Evolutionary conservation across 2,888 invertebrate species (phyloP), one percentile per base, ranked within the genome.

Genomic region (Serripes groenlandicus): DNA sequence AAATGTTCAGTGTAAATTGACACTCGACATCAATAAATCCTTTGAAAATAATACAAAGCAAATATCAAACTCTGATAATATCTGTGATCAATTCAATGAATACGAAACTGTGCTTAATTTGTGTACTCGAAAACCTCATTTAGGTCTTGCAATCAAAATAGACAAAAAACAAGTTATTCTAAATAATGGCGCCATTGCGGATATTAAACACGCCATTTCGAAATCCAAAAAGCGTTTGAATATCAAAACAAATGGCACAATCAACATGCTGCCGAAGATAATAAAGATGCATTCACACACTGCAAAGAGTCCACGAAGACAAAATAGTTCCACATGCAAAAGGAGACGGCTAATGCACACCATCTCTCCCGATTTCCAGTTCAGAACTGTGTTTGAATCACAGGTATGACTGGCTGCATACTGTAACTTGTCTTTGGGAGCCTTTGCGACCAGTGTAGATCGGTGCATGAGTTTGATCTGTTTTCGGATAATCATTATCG

Each of bases 231-330:
- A 64, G 32, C 54, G 42, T 30, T 37, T 71, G 26, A 28, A 34
- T 30, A 80, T 80, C 26, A 80, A 80, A 34, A 80, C 80, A 42
- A 80, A 80, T 30, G 80, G 80, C 4, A 71, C 80, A 0, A 64
- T 80, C n/a, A 75, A 75, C 70, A 30, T 37, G 7, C 69, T 52
- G 4, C 66, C 35, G 18, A 30, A 64, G 42, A 21, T 37, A n/a
- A 28, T 28, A 32, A 49, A 37, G n/a, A 30, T 35, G 0, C 21
- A 60, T 30, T 54, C 28, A 54, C 37, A 32, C 11, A 15, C 23
- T 34, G 23, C 28, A 23, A 23, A 62, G n/a, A 62, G 64, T 52
- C 70, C 70, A 21, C 35, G 58, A 18, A 32, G 68, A n/a, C 30
- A 11, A 62, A 34, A n/a, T 34, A 62, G 32, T 30, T 3, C 62